Conservation (phyloP, 2,113 vertebrate species). For the Panurus biarmicus region DNA sequence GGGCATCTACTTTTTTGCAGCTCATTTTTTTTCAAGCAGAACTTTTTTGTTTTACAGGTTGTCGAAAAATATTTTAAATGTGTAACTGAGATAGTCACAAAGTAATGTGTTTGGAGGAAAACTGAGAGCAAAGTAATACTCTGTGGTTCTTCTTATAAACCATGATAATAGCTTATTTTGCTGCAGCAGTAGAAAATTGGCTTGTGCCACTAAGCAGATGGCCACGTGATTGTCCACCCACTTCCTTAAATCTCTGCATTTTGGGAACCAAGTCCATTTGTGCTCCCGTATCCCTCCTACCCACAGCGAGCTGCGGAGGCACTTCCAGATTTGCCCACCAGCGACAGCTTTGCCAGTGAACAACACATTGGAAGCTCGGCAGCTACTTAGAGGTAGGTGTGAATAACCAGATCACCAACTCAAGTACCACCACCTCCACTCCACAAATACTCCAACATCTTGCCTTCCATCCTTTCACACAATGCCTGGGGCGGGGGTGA, state of each 20-base stretch:
- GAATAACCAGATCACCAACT: not conserved
- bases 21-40: not conserved
- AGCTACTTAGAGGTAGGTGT: not conserved
- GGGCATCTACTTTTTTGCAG: not conserved
- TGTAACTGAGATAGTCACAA: not conserved
- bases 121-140: not conserved
- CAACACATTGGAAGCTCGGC: not conserved
- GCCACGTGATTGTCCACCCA: not conserved
- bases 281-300: not conserved
- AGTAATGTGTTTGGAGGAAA: not conserved
- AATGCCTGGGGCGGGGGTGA: rapidly evolving
- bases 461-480: not conserved
- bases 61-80: not conserved
- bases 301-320: not conserved
- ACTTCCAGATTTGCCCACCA: not conserved
- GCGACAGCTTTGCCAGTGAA: not conserved
- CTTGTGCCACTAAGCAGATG: not conserved
- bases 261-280: not conserved
- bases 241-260: not conserved
- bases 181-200: not conserved
- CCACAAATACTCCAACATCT: not conserved
- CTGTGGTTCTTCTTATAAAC: rapidly evolving
- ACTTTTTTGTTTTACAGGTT: not conserved
- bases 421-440: not conserved
- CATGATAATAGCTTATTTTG: not conserved